phyloP scores from a whole-genome alignment of 2,888 invertebrate species.

The Dilophus febrilis region DNA sequence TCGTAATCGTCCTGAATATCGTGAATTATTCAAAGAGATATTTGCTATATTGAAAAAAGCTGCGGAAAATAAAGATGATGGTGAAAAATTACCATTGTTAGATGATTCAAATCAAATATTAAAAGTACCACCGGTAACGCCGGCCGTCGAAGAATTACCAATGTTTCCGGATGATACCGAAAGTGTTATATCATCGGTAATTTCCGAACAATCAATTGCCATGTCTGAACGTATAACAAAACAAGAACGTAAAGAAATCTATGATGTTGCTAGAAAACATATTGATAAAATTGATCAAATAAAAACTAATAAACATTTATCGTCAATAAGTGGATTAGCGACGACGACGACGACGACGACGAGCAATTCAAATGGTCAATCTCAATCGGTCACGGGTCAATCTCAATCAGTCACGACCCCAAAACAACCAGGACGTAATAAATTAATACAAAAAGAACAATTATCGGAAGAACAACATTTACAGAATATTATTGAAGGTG shows the following conservation, averaged over 20 bases:
- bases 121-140: slow-evolving; percentile 51
- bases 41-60: slow-evolving; percentile 69
- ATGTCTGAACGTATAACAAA: slow-evolving; percentile 46
- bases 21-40: slow-evolving; percentile 66
- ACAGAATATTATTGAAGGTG: slow-evolving; percentile 23
- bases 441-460: slow-evolving; percentile 11
- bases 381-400: no score
- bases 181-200: slow-evolving; percentile 56
- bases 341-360: slow-evolving; percentile 5
- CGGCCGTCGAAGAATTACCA: slow-evolving; percentile 42
- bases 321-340: neutral
- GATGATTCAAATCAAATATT: slow-evolving; percentile 40
- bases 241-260: slow-evolving; percentile 34
- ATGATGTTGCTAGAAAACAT: slow-evolving; percentile 22
- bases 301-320: slow-evolving; percentile 8
- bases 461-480: slow-evolving; percentile 5
- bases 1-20: slow-evolving; percentile 65
- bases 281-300: slow-evolving; percentile 21
- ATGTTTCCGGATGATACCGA: slow-evolving; percentile 44
- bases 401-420: slow-evolving; percentile 3
- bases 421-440: slow-evolving; percentile 11
- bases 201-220: slow-evolving; percentile 54
- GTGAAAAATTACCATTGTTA: slow-evolving; percentile 52
- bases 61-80: slow-evolving; percentile 66
- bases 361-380: no score